Percentiles rank a stretch among this genome's conserved stretches.
phyloP scores from a whole-genome alignment of 2,888 invertebrate genomes.

The Lasioglossum calceatum region DNA sequence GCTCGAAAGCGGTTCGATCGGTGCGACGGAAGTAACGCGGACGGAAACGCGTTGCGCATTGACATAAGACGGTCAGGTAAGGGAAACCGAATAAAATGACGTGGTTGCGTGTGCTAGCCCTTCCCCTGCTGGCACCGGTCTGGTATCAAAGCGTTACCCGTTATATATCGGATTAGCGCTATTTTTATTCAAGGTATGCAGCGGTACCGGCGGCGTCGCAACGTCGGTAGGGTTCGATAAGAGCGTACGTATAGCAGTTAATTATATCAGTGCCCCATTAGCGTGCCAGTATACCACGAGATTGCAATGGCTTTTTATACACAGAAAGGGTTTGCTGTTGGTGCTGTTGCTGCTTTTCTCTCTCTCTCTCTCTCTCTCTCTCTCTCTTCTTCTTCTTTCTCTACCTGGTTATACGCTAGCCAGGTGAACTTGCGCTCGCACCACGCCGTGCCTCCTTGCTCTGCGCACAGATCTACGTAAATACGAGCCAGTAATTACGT shows the following conservation, averaged over 20 bases:
- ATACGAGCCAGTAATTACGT: slow-evolving; percentile 78
- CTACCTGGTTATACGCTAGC: slow-evolving; percentile 54
- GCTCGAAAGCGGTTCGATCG: slow-evolving; percentile 1
- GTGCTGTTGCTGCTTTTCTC: slow-evolving; percentile 58
- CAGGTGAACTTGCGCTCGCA: slow-evolving; percentile 29
- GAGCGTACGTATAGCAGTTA: slow-evolving; percentile 75
- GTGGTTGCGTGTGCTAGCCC: slow-evolving; percentile 56
- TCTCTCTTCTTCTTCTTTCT: slow-evolving; percentile 52
- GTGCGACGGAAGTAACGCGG: slow-evolving; percentile 1
- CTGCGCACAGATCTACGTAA: slow-evolving; percentile 72
- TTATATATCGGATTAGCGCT: slow-evolving; percentile 58
- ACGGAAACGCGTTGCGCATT: slow-evolving; percentile 57
- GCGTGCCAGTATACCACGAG: slow-evolving; percentile 75
- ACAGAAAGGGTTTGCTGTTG: slow-evolving; percentile 59
- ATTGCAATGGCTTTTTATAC: slow-evolving; percentile 75
- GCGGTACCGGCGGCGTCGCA: slow-evolving; percentile 29
- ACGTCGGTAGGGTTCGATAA: slow-evolving; percentile 69
- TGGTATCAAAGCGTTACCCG: slow-evolving; percentile 52
- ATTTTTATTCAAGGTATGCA: slow-evolving; percentile 73
- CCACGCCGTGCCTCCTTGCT: slow-evolving; percentile 47
- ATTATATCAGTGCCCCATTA: slow-evolving; percentile 78
- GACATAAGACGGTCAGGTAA: slow-evolving; percentile 51
- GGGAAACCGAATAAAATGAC: slow-evolving; percentile 63
- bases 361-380: slow-evolving; percentile 6
- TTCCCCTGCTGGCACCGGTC: neutral